Evolutionary conservation across 2,113 vertebrate genomes (phyloP), one percentile per base, ranked within the genome.

Genomic region (Noctilio leporinus): DNA sequence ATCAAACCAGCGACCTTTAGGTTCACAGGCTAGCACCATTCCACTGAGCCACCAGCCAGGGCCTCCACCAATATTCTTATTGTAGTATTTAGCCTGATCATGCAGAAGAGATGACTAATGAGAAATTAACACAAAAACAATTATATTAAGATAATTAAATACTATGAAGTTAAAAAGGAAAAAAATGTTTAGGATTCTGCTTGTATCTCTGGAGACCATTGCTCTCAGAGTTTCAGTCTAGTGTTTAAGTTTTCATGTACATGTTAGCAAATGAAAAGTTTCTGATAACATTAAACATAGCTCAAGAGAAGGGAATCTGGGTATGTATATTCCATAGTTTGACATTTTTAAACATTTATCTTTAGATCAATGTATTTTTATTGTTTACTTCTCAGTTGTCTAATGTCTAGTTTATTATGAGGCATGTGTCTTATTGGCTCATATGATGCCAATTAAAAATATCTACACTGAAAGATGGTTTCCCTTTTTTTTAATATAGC

Each of bases 321-420:
- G 86, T 67, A 82, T 67, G 89, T 35, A 35, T 16, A 90, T 47
- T 65, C 26, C 57, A 17, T 84, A 62, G 91, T 97, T 96, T 59
- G 47, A 91, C 91, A 91, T 67, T 43, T 40, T 82, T 89, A 89
- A 92, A 88, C 92, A 70, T 89, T 83, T 47, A 89, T 83, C 96
- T 86, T 86, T 72, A 26, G 45, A 57, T 22, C 45, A 7, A 93
- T 92, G 2, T 86, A 19, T 65, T 89, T 93, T 92, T 93, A 45
- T 82, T 95, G 81, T 96, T 95, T 94, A 95, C 86, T 83, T 97
- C 94, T 96, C 85, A 82, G 96, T 93, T 94, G 91, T 96, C 91
- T 80, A 83, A 65, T 87, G 65, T 95, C 92, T 96, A 88, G 28
- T 91, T 95, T 96, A 96, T 97, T 95, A 28, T 92, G 83, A 93